Percentiles rank a stretch among this genome's conserved stretches.
phyloP scores from a whole-genome alignment of 2,888 invertebrate genomes.

The Epirrhoe tristata region DNA sequence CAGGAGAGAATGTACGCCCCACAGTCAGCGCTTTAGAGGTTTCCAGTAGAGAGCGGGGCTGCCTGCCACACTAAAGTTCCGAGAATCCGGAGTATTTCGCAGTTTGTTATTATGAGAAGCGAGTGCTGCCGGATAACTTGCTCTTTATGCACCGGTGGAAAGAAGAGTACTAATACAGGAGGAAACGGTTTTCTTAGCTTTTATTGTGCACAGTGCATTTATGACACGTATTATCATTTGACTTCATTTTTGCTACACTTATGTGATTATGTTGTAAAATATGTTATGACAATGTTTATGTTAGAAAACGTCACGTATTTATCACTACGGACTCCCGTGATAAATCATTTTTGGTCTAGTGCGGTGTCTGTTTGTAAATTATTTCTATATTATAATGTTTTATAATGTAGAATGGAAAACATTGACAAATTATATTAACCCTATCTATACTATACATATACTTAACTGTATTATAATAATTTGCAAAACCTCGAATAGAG shows the following conservation, averaged over 20 bases:
- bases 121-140: conserved; percentile 71
- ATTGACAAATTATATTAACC: too few species aligned
- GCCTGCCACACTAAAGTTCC: conserved; percentile 73
- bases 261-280: background rate
- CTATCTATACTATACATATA: too few species aligned
- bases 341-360: too few species aligned
- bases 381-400: too few species aligned
- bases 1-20: conserved; percentile 75
- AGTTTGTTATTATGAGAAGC: conserved; percentile 79
- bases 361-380: too few species aligned
- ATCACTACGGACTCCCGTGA: too few species aligned
- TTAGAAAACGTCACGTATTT: background rate
- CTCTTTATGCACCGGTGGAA: conserved; percentile 70
- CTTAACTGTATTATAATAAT: too few species aligned
- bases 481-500: too few species aligned
- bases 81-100: conserved; percentile 80
- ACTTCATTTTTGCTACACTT: background rate
- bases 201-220: conserved; percentile 16
- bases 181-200: conserved; percentile 33
- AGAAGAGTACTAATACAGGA: conserved; percentile 52
- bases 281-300: background rate
- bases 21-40: conserved; percentile 81
- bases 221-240: background rate
- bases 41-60: conserved; percentile 69
- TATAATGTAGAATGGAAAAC: too few species aligned